Conservation (phyloP, 2,888 invertebrate species). For the Plebejus anna region DNA sequence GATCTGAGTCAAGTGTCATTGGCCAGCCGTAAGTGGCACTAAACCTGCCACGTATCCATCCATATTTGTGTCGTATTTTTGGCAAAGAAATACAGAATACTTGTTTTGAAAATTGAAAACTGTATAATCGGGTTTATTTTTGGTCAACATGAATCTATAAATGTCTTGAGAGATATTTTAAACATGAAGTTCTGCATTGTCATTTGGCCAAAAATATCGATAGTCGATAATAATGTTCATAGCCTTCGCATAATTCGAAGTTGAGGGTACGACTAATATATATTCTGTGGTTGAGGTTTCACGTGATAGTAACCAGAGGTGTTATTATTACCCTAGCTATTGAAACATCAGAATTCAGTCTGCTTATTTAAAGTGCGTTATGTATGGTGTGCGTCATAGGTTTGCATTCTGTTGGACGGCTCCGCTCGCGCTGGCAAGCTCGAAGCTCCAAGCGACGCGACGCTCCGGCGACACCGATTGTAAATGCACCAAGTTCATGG, state of each 20-base stretch:
- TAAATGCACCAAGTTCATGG: constrained; percentile 65
- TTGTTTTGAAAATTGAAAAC: neutral
- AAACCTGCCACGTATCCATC: neutral
- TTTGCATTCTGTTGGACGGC: constrained; percentile 38
- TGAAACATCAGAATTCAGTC: constrained; percentile 8
- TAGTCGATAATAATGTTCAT: neutral
- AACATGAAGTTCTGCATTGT: neutral
- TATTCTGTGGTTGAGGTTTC: neutral
- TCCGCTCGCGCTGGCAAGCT: constrained; percentile 38
- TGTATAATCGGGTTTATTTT: neutral
- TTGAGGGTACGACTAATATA: neutral
- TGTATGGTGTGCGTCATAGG: constrained; percentile 35
- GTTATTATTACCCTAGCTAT: constrained; percentile 1
- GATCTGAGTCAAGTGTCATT: constrained; percentile 7
- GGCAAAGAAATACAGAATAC: neutral
- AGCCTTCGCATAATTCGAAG: constrained; percentile 1
- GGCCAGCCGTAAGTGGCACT: neutral
- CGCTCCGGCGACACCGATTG: constrained; percentile 38
- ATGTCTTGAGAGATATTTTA: neutral
- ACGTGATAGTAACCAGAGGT: neutral
- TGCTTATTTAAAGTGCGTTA: constrained; percentile 18
- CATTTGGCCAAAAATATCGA: neutral
- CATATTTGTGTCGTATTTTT: constrained; percentile 7
- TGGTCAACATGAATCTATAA: neutral
- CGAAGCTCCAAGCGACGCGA: constrained; percentile 34